These are phyloP conservation scores for Aurelia sp. DNA, from an alignment of 30 jellyfish, hydroid and myxozoan species.

Conservation along the genomic window DNA sequence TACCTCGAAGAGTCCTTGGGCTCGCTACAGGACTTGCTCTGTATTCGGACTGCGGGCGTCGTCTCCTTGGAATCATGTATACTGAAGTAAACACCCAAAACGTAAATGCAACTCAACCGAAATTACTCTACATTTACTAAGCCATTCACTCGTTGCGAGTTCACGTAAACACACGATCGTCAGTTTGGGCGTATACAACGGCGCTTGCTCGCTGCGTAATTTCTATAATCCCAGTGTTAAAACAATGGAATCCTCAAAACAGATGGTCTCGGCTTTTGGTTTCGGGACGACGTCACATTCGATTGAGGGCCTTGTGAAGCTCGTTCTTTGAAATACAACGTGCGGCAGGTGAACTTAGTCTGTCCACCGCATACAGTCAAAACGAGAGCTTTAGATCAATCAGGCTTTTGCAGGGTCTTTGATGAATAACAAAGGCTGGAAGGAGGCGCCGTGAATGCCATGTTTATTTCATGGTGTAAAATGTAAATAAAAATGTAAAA, in stretches of 20 bases:
- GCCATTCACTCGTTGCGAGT: too few relatives aligned
- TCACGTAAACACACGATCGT: conserved; percentile 3
- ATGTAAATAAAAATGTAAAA: too few relatives aligned
- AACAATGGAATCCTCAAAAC: conserved; percentile 46
- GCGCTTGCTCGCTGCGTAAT: conserved; percentile 4
- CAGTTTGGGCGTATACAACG: conserved; percentile 32
- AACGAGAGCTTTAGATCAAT: neutral
- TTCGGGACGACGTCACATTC: conserved; percentile 48
- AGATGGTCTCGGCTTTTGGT: conserved; percentile 60
- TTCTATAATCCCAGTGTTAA: conserved; percentile 13
- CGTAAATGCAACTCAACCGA: neutral
- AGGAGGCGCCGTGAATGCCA: neutral
- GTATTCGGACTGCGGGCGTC: conserved; percentile 69
- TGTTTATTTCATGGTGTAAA: too few relatives aligned
- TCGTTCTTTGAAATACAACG: conserved; percentile 13
- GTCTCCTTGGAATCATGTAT: conserved; percentile 60
- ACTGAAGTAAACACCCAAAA: neutral
- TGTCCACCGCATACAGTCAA: conserved; percentile 3
- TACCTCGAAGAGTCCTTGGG: conserved; percentile 49
- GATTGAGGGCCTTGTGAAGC: conserved; percentile 22
- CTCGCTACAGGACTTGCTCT: conserved; percentile 72
- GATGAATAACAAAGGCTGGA: neutral
- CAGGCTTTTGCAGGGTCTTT: too few relatives aligned
- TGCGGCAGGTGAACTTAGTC: conserved; percentile 45
- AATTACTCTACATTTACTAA: too few relatives aligned